A percentile compares a stretch with the other conserved stretches of the same genome.
phyloP scores from a whole-genome alignment of 2,888 invertebrate species.

The Eledona agricola region DNA sequence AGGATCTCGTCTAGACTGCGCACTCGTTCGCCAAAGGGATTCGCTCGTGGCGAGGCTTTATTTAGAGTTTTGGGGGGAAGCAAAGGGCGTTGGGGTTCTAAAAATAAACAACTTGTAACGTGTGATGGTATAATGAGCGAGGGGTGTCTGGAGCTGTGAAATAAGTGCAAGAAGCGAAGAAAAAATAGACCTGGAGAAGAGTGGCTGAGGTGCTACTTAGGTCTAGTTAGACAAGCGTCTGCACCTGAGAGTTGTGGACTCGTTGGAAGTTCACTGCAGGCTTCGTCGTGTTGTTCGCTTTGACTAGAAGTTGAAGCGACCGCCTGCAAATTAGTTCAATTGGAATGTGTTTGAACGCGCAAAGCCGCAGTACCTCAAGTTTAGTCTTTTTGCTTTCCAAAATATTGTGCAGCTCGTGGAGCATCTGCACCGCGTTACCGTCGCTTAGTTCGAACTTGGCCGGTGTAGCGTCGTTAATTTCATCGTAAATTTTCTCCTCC shows the following conservation, averaged over 20 bases:
- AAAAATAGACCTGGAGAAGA: no score
- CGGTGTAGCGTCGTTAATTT: conserved; percentile 40
- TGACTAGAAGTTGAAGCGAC: conserved; percentile 38
- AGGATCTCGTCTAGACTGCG: conserved; percentile 57
- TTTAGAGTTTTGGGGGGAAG: conserved; percentile 41
- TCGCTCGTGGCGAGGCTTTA: conserved; percentile 52
- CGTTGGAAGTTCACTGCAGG: no score
- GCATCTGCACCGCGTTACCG: conserved; percentile 43
- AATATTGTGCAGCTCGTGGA: conserved; percentile 53
- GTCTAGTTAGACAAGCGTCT: no score
- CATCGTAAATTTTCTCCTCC: conserved; percentile 48
- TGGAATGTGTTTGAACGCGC: no score
- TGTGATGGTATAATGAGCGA: no score
- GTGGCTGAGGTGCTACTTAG: no score
- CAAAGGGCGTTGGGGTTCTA: conserved; percentile 24
- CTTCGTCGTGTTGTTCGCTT: conserved; percentile 15
- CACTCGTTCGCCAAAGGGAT: conserved; percentile 42
- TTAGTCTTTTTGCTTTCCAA: conserved; percentile 49
- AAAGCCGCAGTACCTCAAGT: conserved; percentile 50
- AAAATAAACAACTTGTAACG: neutral
- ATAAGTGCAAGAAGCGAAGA: neutral
- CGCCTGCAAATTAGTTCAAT: conserved; percentile 21
- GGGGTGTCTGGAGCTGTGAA: neutral
- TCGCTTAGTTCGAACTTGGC: conserved; percentile 40
- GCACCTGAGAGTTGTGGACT: no score